Evolutionary conservation across 2,888 invertebrate species (phyloP).

Genomic region (Epinotia bilunana): DNA sequence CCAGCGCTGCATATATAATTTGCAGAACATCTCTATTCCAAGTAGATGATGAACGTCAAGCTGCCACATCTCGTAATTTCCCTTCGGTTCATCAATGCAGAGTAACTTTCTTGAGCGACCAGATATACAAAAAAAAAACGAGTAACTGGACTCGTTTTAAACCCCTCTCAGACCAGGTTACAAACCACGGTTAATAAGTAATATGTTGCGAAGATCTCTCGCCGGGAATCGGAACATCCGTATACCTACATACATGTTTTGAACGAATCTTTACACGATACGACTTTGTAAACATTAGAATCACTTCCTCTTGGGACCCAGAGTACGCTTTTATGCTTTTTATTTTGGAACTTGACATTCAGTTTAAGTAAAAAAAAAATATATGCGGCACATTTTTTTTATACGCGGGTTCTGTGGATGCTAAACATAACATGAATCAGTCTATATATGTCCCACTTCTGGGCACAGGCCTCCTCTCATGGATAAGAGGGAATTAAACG

Average conservation of each 20-base stretch:
- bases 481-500: no score
- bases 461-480: no score
- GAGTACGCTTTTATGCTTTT: no score
- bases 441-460: no score
- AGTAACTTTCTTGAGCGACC: background rate
- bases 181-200: conserved; percentile 54
- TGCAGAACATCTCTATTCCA: background rate
- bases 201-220: conserved; percentile 51
- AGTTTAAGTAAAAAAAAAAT: no score
- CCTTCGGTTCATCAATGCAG: background rate
- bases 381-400: no score
- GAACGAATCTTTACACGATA: conserved; percentile 31
- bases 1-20: background rate
- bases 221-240: conserved; percentile 54
- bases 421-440: no score
- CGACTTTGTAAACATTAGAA: background rate
- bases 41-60: background rate
- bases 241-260: conserved; percentile 24
- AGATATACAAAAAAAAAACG: conserved; percentile 7
- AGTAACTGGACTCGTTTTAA: conserved; percentile 7
- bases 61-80: background rate
- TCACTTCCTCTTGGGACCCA: no score
- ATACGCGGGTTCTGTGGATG: no score
- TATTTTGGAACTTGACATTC: no score
- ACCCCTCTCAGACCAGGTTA: conserved; percentile 10